phyloP scores from a whole-genome alignment of 2,888 invertebrate genomes.

The Selenia dentaria region DNA sequence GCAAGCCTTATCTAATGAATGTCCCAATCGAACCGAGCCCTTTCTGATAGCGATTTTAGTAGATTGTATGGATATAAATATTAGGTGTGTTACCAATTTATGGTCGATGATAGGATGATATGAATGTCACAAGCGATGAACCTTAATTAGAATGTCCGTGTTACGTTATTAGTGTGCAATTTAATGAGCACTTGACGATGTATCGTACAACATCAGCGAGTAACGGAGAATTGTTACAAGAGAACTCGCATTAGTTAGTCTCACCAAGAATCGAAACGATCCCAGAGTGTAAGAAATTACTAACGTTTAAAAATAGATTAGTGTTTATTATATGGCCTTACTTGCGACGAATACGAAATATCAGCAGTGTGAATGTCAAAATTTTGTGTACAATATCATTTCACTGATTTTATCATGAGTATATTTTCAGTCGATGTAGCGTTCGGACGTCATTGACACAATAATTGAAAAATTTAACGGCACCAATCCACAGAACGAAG shows the following conservation, averaged over 20 bases:
- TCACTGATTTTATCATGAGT: conserved; percentile 78
- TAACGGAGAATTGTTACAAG: conserved; percentile 74
- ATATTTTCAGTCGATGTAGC: conserved; percentile 74
- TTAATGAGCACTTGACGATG: conserved; percentile 63
- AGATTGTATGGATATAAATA: conserved; percentile 70
- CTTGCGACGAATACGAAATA: conserved; percentile 84
- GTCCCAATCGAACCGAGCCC: conserved; percentile 72
- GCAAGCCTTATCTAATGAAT: conserved; percentile 74
- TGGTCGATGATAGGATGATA: conserved; percentile 77
- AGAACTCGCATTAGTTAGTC: conserved; percentile 77
- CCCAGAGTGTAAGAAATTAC: conserved; percentile 83
- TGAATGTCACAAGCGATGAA: conserved; percentile 85
- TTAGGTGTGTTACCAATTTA: conserved; percentile 74
- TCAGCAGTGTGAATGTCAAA: conserved; percentile 84
- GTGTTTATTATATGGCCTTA: conserved; percentile 85
- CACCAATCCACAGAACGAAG: conserved; percentile 80
- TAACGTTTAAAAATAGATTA: conserved; percentile 85
- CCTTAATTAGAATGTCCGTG: conserved; percentile 82
- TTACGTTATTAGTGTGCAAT: conserved; percentile 82
- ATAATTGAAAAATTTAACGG: conserved; percentile 76
- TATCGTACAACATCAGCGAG: conserved; percentile 57
- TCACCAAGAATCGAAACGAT: conserved; percentile 78
- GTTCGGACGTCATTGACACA: conserved; percentile 79
- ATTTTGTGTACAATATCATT: conserved; percentile 83
- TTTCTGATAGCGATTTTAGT: conserved; percentile 79